phyloP scores from a whole-genome alignment of 2,113 vertebrate genomes.

The Artemisiospiza belli region DNA sequence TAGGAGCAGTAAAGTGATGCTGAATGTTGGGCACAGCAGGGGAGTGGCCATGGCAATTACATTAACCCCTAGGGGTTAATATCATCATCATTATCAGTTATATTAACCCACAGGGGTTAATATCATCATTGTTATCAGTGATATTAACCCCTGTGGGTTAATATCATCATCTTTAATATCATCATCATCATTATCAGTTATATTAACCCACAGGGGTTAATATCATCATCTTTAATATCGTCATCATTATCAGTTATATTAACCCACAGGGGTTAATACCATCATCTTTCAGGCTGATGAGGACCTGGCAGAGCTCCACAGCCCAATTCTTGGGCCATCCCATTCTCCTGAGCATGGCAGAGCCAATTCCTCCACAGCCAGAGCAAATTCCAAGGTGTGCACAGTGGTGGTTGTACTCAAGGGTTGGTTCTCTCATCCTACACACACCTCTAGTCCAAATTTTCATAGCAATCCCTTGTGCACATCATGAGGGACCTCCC shows the following conservation, averaged over 20 bases:
- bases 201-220: no score
- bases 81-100: no score
- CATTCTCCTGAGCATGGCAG: background rate
- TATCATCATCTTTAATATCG: no score
- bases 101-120: no score
- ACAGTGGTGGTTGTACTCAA: background rate
- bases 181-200: no score
- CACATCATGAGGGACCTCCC: background rate
- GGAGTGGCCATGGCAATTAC: background rate
- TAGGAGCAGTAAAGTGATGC: background rate
- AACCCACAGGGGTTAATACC: background rate
- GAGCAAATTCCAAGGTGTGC: background rate
- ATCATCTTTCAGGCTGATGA: background rate
- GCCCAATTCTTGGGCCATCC: background rate
- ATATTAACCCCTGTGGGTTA: no score
- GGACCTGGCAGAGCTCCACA: background rate
- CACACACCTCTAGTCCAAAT: fast-evolving
- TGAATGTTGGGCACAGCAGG: background rate
- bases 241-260: no score
- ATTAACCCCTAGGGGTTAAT: no score
- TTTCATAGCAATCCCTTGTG: background rate
- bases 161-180: no score
- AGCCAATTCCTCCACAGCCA: background rate
- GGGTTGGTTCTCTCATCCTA: background rate
- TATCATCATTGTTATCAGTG: no score